These are phyloP conservation scores for Neomonachus schauinslandi DNA, from an alignment of 2,113 vertebrate genomes.

Conservation along the genomic window DNA sequence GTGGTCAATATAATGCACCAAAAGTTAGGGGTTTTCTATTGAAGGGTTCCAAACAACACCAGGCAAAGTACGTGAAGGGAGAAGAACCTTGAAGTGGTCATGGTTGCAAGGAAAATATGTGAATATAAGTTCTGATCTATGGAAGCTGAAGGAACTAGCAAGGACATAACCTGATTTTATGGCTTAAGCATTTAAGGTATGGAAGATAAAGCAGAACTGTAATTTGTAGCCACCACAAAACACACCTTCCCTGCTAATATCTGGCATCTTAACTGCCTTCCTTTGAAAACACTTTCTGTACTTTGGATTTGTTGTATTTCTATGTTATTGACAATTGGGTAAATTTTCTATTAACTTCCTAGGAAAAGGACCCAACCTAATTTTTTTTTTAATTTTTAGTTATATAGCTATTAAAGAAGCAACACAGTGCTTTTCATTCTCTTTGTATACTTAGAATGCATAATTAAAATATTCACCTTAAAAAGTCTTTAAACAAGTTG, in stretches of 20 bases:
- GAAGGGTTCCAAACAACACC: too few species aligned
- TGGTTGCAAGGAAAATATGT: slow-evolving; percentile 54
- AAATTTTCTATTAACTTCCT: not conserved
- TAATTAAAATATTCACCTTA: not conserved
- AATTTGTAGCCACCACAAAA: slow-evolving; percentile 36
- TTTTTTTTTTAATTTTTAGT: not conserved
- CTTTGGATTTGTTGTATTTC: slow-evolving; percentile 27
- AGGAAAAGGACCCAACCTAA: not conserved
- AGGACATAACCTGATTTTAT: slow-evolving; percentile 57
- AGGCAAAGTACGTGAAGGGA: not conserved
- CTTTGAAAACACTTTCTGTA: slow-evolving; percentile 23
- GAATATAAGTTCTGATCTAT: slow-evolving; percentile 30
- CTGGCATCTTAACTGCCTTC: slow-evolving; percentile 37
- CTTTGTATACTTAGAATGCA: not conserved
- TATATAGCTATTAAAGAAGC: not conserved
- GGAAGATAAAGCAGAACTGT: slow-evolving; percentile 40
- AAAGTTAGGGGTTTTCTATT: not conserved
- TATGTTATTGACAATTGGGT: not conserved
- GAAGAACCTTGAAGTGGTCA: slow-evolving; percentile 58
- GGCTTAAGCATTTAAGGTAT: not conserved
- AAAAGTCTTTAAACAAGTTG: not conserved
- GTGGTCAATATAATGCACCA: not conserved
- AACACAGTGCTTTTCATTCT: not conserved
- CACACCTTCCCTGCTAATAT: not conserved
- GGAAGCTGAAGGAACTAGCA: slow-evolving; percentile 1